Evolutionary conservation across 1,140 invertebrate species (phyloP), one percentile per base, ranked within the genome.

Genomic region (Triops longicaudatus): DNA sequence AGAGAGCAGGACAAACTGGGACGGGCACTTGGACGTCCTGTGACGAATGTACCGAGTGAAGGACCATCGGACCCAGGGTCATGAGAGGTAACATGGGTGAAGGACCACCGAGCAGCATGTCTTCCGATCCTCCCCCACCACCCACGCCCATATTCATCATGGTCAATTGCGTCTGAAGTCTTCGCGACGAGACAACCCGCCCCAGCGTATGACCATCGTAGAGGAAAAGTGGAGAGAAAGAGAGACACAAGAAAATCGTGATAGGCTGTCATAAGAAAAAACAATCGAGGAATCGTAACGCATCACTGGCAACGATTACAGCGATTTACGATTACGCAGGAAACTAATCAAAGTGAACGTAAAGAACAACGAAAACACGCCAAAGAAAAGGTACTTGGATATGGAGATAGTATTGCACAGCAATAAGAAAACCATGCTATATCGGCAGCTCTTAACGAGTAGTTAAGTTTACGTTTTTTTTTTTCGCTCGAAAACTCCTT

Each of bases 151-250:
- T n/a, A 63, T 63, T 63, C 50, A 63, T 63, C 50, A 63, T 63
- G n/a, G 50, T 63, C 50, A 63, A 63, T 63, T 63, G 50, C 50
- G 50, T 63, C 50, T 63, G 50, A 63, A 63, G 50, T 63, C 50
- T 63, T 63, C 84, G 86, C 91, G 27, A 84, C 85, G 27, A 94
- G 92, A 27, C 89, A 93, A 78, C 90, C 93, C 41, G 95, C 98
- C 9, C 87, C 98, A 22, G 95, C 94, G 42, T 95, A 95, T 10
- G 95, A 97, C 79, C 95, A 96, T 84, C 92, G 93, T 78, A 96
- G 96, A 82, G 94, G 97, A 83, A 96, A 98, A 81, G 86, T 98
- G 50, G 50, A 2, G 14, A 17, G 17, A 14, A 63, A 63, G 22
- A 37, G 31, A 37, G 31, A 37, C 31, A n/a, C 50, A 17, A 63